A percentile compares a stretch with the other conserved stretches of the same genome.
phyloP scores from a whole-genome alignment of 1,140 invertebrate species.

The Heliconius hermathena region DNA sequence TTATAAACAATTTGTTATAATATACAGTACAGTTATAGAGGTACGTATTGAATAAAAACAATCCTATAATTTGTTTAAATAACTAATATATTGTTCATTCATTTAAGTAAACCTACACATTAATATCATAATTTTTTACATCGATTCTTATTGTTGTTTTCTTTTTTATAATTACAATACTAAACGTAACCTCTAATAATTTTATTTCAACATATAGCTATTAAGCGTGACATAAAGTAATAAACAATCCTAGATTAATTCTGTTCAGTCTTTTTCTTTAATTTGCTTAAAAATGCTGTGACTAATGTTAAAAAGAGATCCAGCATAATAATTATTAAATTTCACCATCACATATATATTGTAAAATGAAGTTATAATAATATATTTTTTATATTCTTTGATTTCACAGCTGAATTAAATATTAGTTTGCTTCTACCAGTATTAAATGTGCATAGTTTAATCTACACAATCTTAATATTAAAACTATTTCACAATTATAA shows the following conservation, averaged over 20 bases:
- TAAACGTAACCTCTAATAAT: background rate
- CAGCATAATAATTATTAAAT: background rate
- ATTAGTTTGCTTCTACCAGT: no score
- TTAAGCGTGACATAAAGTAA: background rate
- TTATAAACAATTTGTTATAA: background rate
- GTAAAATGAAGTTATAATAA: no score
- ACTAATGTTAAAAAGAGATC: background rate
- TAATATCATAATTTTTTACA: background rate
- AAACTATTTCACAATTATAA: no score
- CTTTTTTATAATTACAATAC: background rate
- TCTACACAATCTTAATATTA: no score
- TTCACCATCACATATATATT: background rate
- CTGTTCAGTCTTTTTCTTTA: background rate
- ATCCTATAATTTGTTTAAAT: background rate
- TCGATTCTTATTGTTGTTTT: background rate
- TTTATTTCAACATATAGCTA: background rate
- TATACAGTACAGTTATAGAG: background rate
- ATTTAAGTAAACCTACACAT: background rate
- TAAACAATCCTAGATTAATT: no score
- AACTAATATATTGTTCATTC: background rate
- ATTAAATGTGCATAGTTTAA: no score
- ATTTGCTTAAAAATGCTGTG: background rate
- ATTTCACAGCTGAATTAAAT: no score
- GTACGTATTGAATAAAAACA: background rate
- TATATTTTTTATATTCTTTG: no score